Evolutionary conservation across 2,888 invertebrate species (phyloP), one percentile per base, ranked within the genome.

Genomic region (Drosophila macrospina): DNA sequence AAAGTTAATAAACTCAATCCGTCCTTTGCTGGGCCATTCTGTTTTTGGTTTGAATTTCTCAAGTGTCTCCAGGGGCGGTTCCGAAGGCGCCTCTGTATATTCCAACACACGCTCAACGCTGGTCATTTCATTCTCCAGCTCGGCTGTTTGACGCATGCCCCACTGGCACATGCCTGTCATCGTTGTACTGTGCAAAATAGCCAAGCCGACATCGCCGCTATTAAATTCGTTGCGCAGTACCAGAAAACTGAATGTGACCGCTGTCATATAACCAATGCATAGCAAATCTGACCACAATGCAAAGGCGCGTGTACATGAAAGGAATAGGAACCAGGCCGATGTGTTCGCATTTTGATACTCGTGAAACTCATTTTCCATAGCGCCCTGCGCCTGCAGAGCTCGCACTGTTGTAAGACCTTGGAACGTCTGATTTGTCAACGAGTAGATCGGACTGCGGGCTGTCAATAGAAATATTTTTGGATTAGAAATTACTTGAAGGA

Each of bases 271-370:
- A 1, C 96, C 78, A 0, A 97, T 95, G 88, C 98, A 98, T 50
- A 98, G 94, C 66, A 97, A 92, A 91, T 99, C 99, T 80, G 99
- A 93, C 94, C 97, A 97, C 80, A 98, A 95, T 0, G 98, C 98
- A 90, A 99, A 98, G 82, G 98, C 98, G 63, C 98, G 95, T 0
- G 97, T 97, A 26, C 97, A 95, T 0, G 96, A 95, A 36, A 99
- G 95, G 91, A 98, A 98, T 66, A 97, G 93, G 90, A 93, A 93
- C 95, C 96, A 97, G 1, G 96, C 94, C 0, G 96, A 94, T 0
- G 96, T 95, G 88, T 97, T 96, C 0, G 93, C 88, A 84, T 95
- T 94, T 86, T 95, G 94, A 74, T 94, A 93, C 16, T 93, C 92
- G 83, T 95, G 95, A 82, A 95, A 95, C 79, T 95, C 94, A 39